phyloP scores from a whole-genome alignment of 2,888 invertebrate genomes.

The Muscina levida region DNA sequence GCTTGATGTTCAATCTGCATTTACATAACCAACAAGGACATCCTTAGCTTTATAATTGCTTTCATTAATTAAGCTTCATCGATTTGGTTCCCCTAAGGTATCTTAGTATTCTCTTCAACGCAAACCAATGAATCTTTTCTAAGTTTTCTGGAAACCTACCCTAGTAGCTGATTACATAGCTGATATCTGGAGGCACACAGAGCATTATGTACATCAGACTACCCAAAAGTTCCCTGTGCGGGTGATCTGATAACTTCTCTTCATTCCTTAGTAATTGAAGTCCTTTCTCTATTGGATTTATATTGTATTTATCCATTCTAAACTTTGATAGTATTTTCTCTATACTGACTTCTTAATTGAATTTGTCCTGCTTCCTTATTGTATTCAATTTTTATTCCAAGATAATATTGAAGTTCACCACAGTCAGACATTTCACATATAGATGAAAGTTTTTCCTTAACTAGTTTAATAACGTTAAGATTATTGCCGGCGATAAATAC shows the following conservation, averaged over 20 bases:
- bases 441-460: not conserved
- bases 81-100: not conserved
- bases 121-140: conserved; percentile 60
- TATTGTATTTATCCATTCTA: conserved; percentile 34
- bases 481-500: not conserved
- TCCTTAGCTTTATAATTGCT: not conserved
- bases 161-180: conserved; percentile 60
- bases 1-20: conserved; percentile 58
- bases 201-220: conserved; percentile 65
- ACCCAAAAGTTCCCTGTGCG: conserved; percentile 55
- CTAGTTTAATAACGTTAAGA: not conserved
- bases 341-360: too few relatives aligned
- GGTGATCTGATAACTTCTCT: not conserved
- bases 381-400: not conserved
- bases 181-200: conserved; percentile 64
- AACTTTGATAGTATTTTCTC: conserved; percentile 29
- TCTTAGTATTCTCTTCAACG: not conserved
- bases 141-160: conserved; percentile 64
- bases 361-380: not conserved
- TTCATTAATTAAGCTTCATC: not conserved
- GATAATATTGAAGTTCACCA: not conserved
- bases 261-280: not conserved
- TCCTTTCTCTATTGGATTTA: conserved; percentile 3
- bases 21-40: conserved; percentile 50
- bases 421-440: not conserved